Conservation (phyloP, 2,113 vertebrate species). For the Malurus alboscapulatus region DNA sequence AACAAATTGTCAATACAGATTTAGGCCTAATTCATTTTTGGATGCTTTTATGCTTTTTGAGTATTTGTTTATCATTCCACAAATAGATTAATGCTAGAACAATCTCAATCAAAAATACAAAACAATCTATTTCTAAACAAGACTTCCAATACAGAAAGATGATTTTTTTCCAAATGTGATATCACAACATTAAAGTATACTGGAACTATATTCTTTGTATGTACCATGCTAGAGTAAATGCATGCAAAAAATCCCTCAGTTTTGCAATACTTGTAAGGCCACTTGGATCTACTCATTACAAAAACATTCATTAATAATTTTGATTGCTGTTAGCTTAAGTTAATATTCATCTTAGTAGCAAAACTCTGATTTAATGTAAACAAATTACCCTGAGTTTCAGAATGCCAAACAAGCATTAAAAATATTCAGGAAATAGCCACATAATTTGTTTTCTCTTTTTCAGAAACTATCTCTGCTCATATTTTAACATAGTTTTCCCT, state of each 20-base stretch:
- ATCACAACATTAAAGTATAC: not conserved
- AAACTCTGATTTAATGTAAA: conserved; percentile 29
- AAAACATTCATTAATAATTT: conserved; percentile 20
- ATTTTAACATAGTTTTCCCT: conserved; percentile 6
- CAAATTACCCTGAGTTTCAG: conserved; percentile 53
- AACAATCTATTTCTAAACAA: not conserved
- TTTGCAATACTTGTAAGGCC: conserved; percentile 22
- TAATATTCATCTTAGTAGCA: conserved; percentile 31
- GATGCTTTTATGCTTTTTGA: not conserved
- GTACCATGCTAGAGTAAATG: not conserved
- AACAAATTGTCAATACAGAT: not conserved
- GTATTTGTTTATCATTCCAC: not conserved
- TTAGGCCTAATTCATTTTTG: not conserved
- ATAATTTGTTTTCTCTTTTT: conserved; percentile 40
- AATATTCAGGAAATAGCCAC: conserved; percentile 36
- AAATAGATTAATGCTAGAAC: not conserved
- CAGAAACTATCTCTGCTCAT: conserved; percentile 34
- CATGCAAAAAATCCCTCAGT: not conserved
- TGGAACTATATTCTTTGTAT: not conserved
- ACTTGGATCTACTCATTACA: conserved; percentile 19
- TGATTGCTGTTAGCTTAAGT: conserved; percentile 15
- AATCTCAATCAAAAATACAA: not conserved
- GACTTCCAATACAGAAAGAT: not conserved
- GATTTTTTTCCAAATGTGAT: not conserved
- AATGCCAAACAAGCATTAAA: conserved; percentile 26